Evolutionary conservation across 2,797 vertebrate species (phyloP), one percentile per base, ranked within the genome.

Genomic region (Sorex maritimensis): DNA sequence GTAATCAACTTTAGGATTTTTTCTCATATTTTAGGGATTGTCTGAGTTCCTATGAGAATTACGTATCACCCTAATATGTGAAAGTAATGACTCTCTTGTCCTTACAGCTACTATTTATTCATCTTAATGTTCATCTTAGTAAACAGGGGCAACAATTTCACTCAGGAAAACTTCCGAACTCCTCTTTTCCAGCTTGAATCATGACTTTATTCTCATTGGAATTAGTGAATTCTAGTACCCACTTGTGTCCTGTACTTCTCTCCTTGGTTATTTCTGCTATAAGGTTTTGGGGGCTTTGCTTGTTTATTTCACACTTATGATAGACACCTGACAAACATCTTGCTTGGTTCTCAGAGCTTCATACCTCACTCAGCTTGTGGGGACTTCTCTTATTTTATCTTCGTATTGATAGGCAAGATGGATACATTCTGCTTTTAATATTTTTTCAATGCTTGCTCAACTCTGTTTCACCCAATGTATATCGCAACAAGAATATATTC

Each of bases 101-200:
- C 7, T 30, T 6, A n/a, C n/a, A 44, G n/a, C 11, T n/a, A 44
- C 4, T 46, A 26, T 41, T 6, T 68, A 10, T 26, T 34, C 3
- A 21, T 26, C 52, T 72, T 24, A 75, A 79, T 23, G 19, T 14
- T 38, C 1, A 23, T 28, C 49, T 73, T 21, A 75, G 78, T 19
- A 61, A 12, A 81, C 14, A 67, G 17, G 78, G 41, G 52, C 44
- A 82, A 17, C 61, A 75, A 77, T 41, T 83, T 24, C 26, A 95
- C 69, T 38, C 4, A 46, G 24, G 82, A 77, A 79, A 67, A 14
- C 26, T 34, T 58, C 52, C 5, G 19, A 17, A 6, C 55, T 14
- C 34, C 44, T 28, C 55, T 3, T 72, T 75, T 17, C n/a, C 77
- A 49, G 75, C 52, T 34, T 15, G 44, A 9, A 24, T 24, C 52